Conservation (phyloP, 2,113 vertebrate genomes). For the Pica pica region DNA sequence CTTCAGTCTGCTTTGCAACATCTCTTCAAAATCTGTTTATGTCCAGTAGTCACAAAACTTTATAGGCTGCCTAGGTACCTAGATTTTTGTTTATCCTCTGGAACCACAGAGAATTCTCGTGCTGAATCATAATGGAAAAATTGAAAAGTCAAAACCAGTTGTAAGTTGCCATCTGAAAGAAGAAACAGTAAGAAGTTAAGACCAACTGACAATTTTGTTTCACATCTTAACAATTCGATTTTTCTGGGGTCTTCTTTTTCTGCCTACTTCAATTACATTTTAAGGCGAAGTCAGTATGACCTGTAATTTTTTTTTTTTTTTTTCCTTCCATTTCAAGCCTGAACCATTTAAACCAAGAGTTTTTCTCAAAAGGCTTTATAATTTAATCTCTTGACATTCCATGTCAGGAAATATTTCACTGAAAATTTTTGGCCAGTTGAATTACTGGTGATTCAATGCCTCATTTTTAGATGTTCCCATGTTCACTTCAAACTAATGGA, state of each 20-base stretch:
- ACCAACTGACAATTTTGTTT: not conserved
- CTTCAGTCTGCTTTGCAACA: not conserved
- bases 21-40: not conserved
- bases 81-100: not conserved
- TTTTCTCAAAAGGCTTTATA: not conserved
- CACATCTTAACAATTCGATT: not conserved
- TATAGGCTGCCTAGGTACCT: not conserved
- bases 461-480: not conserved
- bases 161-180: not conserved
- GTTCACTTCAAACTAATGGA: not conserved
- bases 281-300: not conserved
- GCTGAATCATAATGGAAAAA: not conserved
- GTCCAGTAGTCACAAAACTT: not conserved
- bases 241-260: not conserved
- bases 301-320: not conserved
- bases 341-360: not conserved
- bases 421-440: not conserved
- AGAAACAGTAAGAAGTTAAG: not conserved
- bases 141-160: not conserved
- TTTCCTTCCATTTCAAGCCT: not conserved
- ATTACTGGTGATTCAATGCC: not conserved
- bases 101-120: not conserved
- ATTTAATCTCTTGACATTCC: not conserved
- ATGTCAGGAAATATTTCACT: not conserved
- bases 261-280: not conserved